Conservation (phyloP, 2,888 invertebrate genomes). For the Ochropleura leucogaster region DNA sequence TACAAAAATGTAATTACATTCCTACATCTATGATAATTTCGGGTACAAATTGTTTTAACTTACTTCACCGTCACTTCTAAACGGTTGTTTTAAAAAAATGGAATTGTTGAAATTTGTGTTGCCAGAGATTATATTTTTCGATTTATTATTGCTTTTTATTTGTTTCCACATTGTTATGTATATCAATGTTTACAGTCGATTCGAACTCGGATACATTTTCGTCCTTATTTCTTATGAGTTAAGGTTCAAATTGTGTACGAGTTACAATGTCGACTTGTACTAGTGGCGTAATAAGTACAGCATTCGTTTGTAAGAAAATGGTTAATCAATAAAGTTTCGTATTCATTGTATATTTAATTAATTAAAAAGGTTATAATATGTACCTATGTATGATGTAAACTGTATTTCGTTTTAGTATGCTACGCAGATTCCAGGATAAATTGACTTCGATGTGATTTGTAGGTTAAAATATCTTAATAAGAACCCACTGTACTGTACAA, state of each 20-base stretch:
- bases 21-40: conserved; percentile 78
- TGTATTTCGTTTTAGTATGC: conserved; percentile 58
- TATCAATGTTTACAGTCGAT: conserved; percentile 60
- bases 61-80: conserved; percentile 40
- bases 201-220: conserved; percentile 51
- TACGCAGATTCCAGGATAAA: conserved; percentile 56
- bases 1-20: conserved; percentile 80
- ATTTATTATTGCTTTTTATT: conserved; percentile 85
- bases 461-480: conserved; percentile 54
- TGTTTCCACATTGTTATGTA: conserved; percentile 82
- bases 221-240: conserved; percentile 46
- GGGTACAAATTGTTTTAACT: conserved; percentile 74
- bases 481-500: conserved; percentile 57
- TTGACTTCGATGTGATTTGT: conserved; percentile 64
- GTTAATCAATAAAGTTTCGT: conserved; percentile 72
- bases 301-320: conserved; percentile 77
- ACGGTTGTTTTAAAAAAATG: conserved; percentile 73
- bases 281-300: conserved; percentile 81
- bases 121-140: conserved; percentile 89
- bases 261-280: conserved; percentile 48
- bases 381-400: conserved; percentile 60
- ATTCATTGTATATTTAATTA: conserved; percentile 70
- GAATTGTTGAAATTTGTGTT: conserved; percentile 87
- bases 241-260: conserved; percentile 57
- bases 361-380: conserved; percentile 62